Evolutionary conservation across 2,888 invertebrate species (phyloP).

Genomic region (Cerceris ruficornis): DNA sequence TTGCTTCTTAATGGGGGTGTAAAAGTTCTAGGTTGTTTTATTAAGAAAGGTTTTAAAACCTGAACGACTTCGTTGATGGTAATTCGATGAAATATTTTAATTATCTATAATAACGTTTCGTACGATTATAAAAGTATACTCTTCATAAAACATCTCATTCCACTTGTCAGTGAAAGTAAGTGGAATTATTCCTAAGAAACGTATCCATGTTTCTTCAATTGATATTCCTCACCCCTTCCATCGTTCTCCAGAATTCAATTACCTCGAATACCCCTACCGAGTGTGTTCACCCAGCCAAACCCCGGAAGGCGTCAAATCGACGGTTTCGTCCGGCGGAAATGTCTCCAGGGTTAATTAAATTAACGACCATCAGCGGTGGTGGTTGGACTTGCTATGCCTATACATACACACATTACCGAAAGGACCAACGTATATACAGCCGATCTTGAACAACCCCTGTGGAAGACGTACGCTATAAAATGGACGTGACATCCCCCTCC

Average conservation of each 20-base stretch:
- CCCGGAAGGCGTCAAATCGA: slow-evolving; percentile 37
- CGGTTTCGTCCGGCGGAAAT: slow-evolving; percentile 63
- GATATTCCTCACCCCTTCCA: background rate
- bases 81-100: too few relatives aligned
- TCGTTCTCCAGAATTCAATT: background rate
- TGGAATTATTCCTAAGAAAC: background rate
- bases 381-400: slow-evolving; percentile 20
- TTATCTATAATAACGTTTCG: too few relatives aligned
- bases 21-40: too few relatives aligned
- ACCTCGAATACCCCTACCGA: background rate
- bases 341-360: slow-evolving; percentile 70
- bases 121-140: too few relatives aligned
- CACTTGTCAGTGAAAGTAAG: too few relatives aligned
- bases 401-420: slow-evolving; percentile 11
- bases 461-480: slow-evolving; percentile 5
- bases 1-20: too few relatives aligned
- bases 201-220: background rate
- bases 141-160: too few relatives aligned
- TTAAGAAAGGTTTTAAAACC: too few relatives aligned
- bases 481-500: background rate
- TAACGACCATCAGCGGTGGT: slow-evolving; percentile 51
- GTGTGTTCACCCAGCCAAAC: background rate
- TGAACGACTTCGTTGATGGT: too few relatives aligned
- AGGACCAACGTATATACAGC: background rate
- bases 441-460: slow-evolving; percentile 22